phyloP scores from a whole-genome alignment of 2,888 invertebrate genomes.

The Mythimna vitellina region DNA sequence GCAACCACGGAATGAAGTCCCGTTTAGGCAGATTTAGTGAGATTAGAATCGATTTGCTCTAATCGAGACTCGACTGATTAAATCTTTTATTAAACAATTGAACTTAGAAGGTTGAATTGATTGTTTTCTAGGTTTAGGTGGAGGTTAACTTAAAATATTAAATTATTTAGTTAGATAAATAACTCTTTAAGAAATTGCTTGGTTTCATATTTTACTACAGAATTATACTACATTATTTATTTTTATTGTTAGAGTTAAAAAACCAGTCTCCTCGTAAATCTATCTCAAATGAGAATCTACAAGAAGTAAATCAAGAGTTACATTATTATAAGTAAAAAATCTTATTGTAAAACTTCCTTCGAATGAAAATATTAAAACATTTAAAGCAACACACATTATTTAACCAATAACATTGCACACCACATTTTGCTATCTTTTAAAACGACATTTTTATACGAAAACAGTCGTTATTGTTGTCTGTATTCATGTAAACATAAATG shows the following conservation, averaged over 20 bases:
- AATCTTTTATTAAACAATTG: conserved; percentile 51
- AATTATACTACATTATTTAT: no score
- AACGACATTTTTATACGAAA: conserved; percentile 57
- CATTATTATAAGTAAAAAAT: neutral
- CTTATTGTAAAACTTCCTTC: neutral
- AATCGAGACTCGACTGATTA: conserved; percentile 60
- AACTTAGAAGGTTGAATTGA: conserved; percentile 9
- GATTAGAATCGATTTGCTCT: conserved; percentile 71
- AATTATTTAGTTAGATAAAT: neutral
- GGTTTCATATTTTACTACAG: neutral
- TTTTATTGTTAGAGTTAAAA: neutral
- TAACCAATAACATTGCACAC: conserved; percentile 5
- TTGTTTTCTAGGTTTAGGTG: conserved; percentile 1
- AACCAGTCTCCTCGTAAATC: neutral
- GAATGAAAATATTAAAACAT: conserved; percentile 7
- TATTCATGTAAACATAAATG: conserved; percentile 54
- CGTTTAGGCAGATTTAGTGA: conserved; percentile 71
- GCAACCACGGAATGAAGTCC: conserved; percentile 66
- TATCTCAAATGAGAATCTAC: neutral
- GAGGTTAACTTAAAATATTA: neutral
- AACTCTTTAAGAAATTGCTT: neutral
- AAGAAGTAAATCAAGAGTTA: conserved; percentile 7
- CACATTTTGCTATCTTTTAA: conserved; percentile 38
- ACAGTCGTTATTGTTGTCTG: conserved; percentile 55
- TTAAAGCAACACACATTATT: neutral